phyloP scores from a whole-genome alignment of 2,113 vertebrate genomes.

The Panurus biarmicus region DNA sequence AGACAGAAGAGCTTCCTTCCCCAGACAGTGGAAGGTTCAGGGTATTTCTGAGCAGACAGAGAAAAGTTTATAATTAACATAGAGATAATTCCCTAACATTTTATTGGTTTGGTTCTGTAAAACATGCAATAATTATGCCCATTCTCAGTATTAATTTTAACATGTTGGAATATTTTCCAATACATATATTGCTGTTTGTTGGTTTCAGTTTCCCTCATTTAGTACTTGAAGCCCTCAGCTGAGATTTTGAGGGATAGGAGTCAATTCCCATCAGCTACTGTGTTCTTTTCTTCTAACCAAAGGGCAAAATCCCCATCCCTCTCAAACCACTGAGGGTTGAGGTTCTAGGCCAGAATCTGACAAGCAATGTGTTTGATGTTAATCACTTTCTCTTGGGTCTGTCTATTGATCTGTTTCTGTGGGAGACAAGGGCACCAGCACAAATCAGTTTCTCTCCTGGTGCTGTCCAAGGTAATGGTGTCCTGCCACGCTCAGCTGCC shows the following conservation, averaged over 20 bases:
- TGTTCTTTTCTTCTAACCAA: not conserved
- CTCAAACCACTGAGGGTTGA: not conserved
- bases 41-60: not conserved
- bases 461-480: conserved; percentile 8
- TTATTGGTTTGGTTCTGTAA: not conserved
- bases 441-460: not conserved
- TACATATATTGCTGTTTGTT: not conserved
- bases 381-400: not conserved
- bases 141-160: not conserved
- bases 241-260: not conserved
- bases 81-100: not conserved
- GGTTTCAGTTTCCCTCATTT: not conserved
- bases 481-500: fast-evolving
- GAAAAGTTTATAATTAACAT: not conserved
- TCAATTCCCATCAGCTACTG: not conserved
- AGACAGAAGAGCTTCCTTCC: not conserved
- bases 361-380: not conserved
- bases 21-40: not conserved
- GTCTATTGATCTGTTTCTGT: not conserved
- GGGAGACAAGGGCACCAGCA: not conserved
- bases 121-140: not conserved
- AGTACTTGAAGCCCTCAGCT: not conserved
- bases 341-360: not conserved
- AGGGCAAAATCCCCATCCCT: not conserved
- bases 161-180: not conserved